Evolutionary conservation across 2,888 invertebrate species (phyloP), one percentile per base, ranked within the genome.

Genomic region (Ferdinandea cuprea): DNA sequence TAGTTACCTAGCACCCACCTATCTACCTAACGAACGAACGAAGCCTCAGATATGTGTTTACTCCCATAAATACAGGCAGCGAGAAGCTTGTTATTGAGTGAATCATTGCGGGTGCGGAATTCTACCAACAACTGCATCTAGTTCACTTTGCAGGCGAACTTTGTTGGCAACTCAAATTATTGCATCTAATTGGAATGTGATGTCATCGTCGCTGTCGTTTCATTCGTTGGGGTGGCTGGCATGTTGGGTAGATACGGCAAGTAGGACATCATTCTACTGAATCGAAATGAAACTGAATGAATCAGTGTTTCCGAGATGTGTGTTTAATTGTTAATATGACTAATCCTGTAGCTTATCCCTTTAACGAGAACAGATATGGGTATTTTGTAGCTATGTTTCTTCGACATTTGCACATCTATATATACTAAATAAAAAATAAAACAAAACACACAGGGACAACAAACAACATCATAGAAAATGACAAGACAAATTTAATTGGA

Each of bases 111-210:
- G 40, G 17, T 61, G 48, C 11, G 8, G 40, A 19, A 37, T n/a
- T 1, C 9, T 5, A 44, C 4, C 7, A 15, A 3, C 44, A 44
- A 11, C 21, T 44, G 11, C 5, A 68, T 13, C 48, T 3, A 25
- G 5, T 25, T 15, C 13, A 5, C 7, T 17, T 69, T 65, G 46
- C 48, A 54, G 81, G 54, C 44, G 35, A 83, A 83, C 78, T 83
- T 83, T 78, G 78, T 78, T 83, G 78, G 63, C 78, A 83, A 78
- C 68, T 83, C 68, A 58, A 83, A 78, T 83, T 78, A 83, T 72
- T 73, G 72, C 63, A 37, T 83, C 78, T 83, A 83, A 78, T 83
- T 83, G 72, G 72, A 78, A 78, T 78, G 50, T 56, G 72, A 68
- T 63, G 54, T 78, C 68, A 58, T 71, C 59, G 50, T 52, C 65